Conservation (phyloP, 2,113 vertebrate genomes). For the Grantiella picta region DNA sequence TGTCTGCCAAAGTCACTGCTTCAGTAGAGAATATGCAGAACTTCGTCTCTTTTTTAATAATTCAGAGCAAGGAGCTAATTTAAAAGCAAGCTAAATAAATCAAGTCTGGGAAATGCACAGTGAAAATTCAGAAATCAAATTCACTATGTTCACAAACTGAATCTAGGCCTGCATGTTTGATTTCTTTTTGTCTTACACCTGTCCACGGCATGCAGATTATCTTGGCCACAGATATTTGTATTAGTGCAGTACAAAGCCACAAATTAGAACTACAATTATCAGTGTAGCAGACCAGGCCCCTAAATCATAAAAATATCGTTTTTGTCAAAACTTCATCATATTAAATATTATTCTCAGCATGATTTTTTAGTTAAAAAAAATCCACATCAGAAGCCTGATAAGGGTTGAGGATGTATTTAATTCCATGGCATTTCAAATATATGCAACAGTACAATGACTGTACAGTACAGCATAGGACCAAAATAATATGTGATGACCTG, state of each 20-base stretch:
- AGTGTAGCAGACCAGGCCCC: not conserved
- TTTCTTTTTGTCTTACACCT: not conserved
- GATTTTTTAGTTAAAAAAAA: not conserved
- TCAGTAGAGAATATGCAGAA: not conserved
- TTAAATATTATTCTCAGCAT: not conserved
- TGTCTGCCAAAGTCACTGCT: not conserved
- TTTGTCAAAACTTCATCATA: not conserved
- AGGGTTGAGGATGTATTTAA: not conserved
- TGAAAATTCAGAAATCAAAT: not conserved
- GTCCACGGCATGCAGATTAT: not conserved
- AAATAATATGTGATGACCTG: not conserved
- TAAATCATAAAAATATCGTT: not conserved
- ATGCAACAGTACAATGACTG: not conserved
- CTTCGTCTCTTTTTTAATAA: not conserved
- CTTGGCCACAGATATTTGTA: not conserved
- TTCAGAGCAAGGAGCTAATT: not conserved
- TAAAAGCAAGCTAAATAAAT: not conserved
- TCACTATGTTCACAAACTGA: not conserved
- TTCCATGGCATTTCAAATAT: not conserved
- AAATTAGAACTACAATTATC: not conserved
- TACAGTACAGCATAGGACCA: not conserved
- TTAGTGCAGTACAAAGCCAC: not conserved
- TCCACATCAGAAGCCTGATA: not conserved
- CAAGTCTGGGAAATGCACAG: not conserved
- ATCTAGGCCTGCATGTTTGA: not conserved